Conservation (phyloP, 2,113 vertebrate species). For the Taxidea taxus region DNA sequence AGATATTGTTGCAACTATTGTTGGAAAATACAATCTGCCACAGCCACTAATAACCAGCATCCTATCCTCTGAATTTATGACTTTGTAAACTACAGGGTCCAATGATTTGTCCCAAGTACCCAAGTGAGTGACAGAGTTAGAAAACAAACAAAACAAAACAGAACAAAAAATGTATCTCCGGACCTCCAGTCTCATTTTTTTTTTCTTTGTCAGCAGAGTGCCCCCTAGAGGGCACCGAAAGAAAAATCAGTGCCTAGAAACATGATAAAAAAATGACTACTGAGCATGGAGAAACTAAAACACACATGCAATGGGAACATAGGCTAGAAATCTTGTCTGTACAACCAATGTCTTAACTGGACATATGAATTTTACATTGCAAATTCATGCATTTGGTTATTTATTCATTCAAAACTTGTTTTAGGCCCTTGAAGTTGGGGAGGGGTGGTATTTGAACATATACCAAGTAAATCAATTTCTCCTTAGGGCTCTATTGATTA, state of each 20-base stretch:
- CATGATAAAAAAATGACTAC: background rate
- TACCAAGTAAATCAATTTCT: background rate
- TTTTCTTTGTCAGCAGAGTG: background rate
- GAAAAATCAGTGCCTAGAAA: background rate
- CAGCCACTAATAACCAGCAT: background rate
- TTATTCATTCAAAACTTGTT: constrained; percentile 8
- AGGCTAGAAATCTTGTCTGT: background rate
- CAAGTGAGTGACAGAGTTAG: background rate
- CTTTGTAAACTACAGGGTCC: background rate
- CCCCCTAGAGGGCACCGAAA: background rate
- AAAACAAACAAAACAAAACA: background rate
- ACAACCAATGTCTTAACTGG: background rate
- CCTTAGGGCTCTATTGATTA: background rate
- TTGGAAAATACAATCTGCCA: background rate
- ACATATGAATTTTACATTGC: background rate
- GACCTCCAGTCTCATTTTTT: background rate
- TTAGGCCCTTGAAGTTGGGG: background rate
- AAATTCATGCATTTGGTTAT: constrained; percentile 3
- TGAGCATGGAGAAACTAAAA: background rate
- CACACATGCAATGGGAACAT: background rate
- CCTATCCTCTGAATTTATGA: background rate
- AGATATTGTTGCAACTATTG: background rate
- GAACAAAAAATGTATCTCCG: background rate
- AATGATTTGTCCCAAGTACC: background rate
- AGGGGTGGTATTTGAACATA: background rate